phyloP scores from a whole-genome alignment of 2,797 vertebrate genomes.

The Varecia variegata region DNA sequence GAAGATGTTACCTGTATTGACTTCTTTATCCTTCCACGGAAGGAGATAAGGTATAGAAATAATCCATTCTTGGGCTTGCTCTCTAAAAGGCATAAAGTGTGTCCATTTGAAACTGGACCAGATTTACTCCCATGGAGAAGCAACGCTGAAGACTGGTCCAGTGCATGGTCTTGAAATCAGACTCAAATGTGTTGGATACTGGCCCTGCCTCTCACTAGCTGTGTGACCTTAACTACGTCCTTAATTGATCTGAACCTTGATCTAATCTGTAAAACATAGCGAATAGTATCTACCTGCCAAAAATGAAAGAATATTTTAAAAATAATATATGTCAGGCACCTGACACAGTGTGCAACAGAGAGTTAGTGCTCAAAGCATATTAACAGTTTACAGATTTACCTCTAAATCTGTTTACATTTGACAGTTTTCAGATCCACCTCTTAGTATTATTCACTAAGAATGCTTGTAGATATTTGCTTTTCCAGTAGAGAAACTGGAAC shows the following conservation, averaged over 20 bases:
- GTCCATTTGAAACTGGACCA: background rate
- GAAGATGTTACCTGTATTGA: constrained; percentile 5
- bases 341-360: background rate
- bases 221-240: background rate
- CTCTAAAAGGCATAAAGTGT: constrained; percentile 40
- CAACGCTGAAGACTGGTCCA: background rate
- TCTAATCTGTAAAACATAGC: background rate
- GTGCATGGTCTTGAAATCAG: background rate
- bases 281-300: background rate
- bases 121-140: background rate
- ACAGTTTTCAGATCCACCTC: background rate
- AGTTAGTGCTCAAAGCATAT: background rate
- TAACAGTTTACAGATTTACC: background rate
- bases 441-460: background rate
- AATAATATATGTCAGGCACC: background rate
- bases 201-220: background rate
- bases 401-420: background rate
- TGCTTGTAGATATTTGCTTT: background rate
- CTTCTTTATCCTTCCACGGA: constrained; percentile 23
- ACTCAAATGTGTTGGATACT: background rate
- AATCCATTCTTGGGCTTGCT: background rate
- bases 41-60: constrained; percentile 35
- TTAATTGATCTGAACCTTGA: background rate
- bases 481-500: background rate
- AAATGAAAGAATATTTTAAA: background rate